Percentiles rank a stretch among this genome's conserved stretches.
These are phyloP conservation scores for Jacana jacana DNA, from an alignment of 2,113 vertebrate species.

Conservation along the genomic window DNA sequence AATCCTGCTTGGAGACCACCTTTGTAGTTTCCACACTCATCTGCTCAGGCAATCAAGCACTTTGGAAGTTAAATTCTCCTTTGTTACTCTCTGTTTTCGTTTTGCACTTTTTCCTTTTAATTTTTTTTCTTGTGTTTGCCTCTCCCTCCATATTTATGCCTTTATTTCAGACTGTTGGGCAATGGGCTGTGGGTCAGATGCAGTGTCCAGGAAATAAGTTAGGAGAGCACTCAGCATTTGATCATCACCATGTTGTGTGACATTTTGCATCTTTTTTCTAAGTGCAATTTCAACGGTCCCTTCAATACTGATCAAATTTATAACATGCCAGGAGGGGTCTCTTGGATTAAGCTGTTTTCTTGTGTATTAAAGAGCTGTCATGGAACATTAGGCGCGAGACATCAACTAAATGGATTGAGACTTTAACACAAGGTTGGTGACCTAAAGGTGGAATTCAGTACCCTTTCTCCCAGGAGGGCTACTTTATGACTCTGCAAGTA, in stretches of 20 bases:
- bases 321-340: not conserved
- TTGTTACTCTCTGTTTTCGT: not conserved
- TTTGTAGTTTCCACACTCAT: not conserved
- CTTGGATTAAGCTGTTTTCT: constrained; percentile 37
- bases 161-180: not conserved
- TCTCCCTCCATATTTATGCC: not conserved
- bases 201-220: not conserved
- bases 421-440: constrained; percentile 33
- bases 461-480: not conserved
- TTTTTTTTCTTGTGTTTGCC: not conserved
- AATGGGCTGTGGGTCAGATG: not conserved
- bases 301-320: constrained; percentile 10
- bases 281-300: not conserved
- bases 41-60: not conserved
- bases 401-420: not conserved
- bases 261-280: not conserved
- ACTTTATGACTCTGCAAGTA: not conserved
- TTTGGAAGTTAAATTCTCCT: not conserved
- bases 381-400: not conserved
- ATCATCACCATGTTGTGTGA: not conserved
- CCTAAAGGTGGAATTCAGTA: constrained; percentile 7
- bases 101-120: not conserved
- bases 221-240: not conserved
- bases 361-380: constrained; percentile 22
- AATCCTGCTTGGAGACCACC: not conserved